Percentiles rank a stretch among this genome's conserved stretches.
phyloP scores from a whole-genome alignment of 2,113 vertebrate genomes.

The Pyrgilauda ruficollis region DNA sequence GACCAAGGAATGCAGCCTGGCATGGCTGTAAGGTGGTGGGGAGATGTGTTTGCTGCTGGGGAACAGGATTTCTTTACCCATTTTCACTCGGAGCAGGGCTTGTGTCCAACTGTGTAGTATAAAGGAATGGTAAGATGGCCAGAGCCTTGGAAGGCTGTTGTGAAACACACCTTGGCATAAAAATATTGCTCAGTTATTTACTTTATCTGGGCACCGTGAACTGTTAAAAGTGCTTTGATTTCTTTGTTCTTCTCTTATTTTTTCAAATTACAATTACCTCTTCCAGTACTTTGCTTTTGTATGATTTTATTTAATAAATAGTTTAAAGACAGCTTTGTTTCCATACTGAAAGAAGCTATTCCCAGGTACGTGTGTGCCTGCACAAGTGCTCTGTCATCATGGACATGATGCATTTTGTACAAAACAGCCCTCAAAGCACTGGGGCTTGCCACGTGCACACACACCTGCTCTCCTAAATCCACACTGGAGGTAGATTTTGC shows the following conservation, averaged over 20 bases:
- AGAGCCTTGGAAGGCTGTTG: neutral
- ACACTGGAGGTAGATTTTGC: neutral
- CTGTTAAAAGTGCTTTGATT: neutral
- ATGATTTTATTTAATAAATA: neutral
- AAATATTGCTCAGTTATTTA: neutral
- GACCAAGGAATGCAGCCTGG: neutral
- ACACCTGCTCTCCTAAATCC: neutral
- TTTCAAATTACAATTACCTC: neutral
- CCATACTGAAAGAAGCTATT: neutral
- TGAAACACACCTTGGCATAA: neutral
- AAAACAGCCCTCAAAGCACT: neutral
- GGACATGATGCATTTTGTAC: neutral
- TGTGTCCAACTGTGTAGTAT: neutral
- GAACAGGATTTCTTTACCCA: neutral
- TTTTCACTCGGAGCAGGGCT: neutral
- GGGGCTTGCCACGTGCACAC: accelerated
- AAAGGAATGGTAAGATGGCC: neutral
- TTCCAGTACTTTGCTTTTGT: neutral
- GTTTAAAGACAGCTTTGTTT: neutral
- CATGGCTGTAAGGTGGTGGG: neutral
- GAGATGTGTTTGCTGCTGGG: neutral
- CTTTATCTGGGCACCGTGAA: neutral
- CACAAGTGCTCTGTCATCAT: neutral
- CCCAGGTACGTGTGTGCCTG: neutral
- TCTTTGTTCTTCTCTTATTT: neutral